phyloP scores from a whole-genome alignment of 2,113 vertebrate genomes.

The Ginglymostoma cirratum region DNA sequence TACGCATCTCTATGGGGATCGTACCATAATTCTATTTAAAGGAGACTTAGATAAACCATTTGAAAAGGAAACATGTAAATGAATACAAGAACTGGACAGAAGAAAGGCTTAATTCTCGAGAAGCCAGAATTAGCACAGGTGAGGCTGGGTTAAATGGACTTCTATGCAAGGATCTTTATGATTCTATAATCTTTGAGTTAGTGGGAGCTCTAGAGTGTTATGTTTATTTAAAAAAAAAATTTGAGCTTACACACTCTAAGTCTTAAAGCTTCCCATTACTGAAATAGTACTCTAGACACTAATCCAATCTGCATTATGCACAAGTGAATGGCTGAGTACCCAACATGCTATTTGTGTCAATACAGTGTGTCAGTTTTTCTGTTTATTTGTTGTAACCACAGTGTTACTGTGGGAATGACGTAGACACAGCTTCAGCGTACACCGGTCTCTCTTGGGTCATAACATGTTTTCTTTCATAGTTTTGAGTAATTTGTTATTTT shows the following conservation, averaged over 20 bases:
- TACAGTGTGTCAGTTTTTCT: background rate
- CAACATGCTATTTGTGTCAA: background rate
- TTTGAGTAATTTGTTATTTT: background rate
- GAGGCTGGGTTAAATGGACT: background rate
- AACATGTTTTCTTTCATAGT: background rate
- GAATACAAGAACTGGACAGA: background rate
- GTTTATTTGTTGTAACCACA: background rate
- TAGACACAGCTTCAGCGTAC: background rate
- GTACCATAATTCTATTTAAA: background rate
- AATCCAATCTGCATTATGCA: background rate
- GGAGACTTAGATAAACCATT: background rate
- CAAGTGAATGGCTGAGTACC: background rate
- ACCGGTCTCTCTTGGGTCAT: background rate
- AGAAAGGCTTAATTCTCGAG: background rate
- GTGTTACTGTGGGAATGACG: background rate
- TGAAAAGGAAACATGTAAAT: background rate
- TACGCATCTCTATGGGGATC: background rate
- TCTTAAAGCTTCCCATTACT: background rate
- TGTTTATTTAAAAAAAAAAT: background rate
- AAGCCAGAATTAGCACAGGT: background rate
- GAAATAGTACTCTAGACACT: background rate
- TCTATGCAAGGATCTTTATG: background rate
- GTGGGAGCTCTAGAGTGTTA: background rate
- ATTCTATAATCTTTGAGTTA: background rate
- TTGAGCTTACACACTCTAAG: background rate